Percentiles rank a stretch among this genome's conserved stretches.
phyloP scores from a whole-genome alignment of 1,140 invertebrate species.

The Heliconius melpomene region DNA sequence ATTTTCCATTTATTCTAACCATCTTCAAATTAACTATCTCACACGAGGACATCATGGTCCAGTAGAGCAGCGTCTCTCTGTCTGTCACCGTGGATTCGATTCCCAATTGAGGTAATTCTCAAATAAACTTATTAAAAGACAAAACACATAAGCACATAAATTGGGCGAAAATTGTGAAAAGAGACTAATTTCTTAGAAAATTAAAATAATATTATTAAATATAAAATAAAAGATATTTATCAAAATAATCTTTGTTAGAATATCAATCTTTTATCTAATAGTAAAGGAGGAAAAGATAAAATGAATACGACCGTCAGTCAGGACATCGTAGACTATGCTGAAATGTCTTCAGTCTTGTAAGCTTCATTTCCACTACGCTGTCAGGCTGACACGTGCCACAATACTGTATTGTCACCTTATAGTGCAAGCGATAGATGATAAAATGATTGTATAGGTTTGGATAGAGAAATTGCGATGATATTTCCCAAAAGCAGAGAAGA shows the following conservation, averaged over 20 bases:
- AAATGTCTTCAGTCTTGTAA: conserved; percentile 29
- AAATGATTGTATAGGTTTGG: conserved; percentile 3
- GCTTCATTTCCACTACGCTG: conserved; percentile 31
- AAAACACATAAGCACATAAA: no score
- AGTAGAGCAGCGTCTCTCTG: fast-evolving
- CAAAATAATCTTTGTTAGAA: background rate
- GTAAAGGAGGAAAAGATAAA: conserved; percentile 24
- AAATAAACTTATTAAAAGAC: no score
- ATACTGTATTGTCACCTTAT: conserved; percentile 29
- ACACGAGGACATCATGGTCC: no score
- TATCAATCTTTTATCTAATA: background rate
- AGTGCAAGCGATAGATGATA: conserved; percentile 33
- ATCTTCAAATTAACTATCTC: no score
- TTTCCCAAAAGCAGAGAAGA: no score
- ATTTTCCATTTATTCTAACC: no score
- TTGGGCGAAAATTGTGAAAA: no score
- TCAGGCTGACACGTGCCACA: conserved; percentile 18
- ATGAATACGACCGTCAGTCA: conserved; percentile 23
- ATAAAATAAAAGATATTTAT: background rate
- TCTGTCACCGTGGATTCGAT: no score
- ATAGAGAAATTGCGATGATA: no score
- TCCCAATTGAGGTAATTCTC: no score
- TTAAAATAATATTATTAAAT: no score
- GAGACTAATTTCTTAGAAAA: no score
- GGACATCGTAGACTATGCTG: conserved; percentile 27